phyloP scores from a whole-genome alignment of 2,113 vertebrate genomes.

The Oceanodroma tethys region DNA sequence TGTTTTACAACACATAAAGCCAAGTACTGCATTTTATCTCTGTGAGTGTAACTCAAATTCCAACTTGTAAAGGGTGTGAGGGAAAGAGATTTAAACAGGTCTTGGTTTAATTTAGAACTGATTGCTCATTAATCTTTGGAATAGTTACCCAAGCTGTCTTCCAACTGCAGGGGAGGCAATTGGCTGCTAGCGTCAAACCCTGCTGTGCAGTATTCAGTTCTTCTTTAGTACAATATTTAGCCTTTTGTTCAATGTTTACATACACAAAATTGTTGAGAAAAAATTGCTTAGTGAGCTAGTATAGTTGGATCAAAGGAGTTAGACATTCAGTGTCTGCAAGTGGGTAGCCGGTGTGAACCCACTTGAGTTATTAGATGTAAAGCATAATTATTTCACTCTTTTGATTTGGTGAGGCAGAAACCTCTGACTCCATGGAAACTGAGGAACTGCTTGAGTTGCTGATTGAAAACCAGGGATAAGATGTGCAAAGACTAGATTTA shows the following conservation, averaged over 20 bases:
- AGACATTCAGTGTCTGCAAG: constrained; percentile 49
- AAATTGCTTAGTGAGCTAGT: constrained; percentile 72
- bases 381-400: constrained; percentile 39
- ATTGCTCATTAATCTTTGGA: constrained; percentile 81
- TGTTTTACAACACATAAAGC: constrained; percentile 45
- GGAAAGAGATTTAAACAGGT: constrained; percentile 63
- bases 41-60: constrained; percentile 51
- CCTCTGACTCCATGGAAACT: constrained; percentile 32
- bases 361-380: constrained; percentile 34
- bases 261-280: constrained; percentile 71
- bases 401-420: constrained; percentile 31
- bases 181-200: constrained; percentile 70
- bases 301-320: constrained; percentile 50
- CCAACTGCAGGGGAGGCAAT: constrained; percentile 74
- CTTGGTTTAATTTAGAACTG: constrained; percentile 75
- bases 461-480: neutral
- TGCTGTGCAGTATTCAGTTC: constrained; percentile 72
- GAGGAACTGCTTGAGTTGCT: neutral
- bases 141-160: constrained; percentile 74
- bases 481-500: neutral
- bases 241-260: constrained; percentile 75
- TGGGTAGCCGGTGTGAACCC: constrained; percentile 11
- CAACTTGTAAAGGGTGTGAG: constrained; percentile 28
- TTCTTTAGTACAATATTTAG: constrained; percentile 72
- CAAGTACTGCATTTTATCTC: constrained; percentile 68